Conservation (phyloP, 2,797 vertebrate genomes). For the Ciconia nigra region DNA sequence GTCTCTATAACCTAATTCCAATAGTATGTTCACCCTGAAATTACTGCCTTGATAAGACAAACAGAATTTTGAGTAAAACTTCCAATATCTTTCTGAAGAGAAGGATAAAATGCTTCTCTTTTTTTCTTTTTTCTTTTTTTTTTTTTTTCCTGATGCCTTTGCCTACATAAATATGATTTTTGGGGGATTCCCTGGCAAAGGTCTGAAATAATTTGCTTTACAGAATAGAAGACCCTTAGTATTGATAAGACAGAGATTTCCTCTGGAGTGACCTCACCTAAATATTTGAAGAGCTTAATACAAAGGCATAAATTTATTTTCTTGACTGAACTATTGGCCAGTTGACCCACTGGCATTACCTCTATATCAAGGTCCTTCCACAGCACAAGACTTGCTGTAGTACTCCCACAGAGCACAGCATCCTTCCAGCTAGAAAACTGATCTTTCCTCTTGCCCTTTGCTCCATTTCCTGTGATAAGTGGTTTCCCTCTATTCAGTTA, state of each 20-base stretch:
- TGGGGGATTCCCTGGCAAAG: not conserved
- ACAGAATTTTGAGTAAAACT: not conserved
- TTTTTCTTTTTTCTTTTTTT: not conserved
- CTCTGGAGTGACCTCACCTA: not conserved
- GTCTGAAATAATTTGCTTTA: not conserved
- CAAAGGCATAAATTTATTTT: slow-evolving; percentile 4
- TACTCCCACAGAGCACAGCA: not conserved
- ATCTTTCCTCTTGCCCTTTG: not conserved
- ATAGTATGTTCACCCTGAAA: not conserved
- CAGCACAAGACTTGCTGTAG: not conserved
- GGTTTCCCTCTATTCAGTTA: slow-evolving; percentile 6
- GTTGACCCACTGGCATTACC: not conserved
- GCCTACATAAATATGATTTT: not conserved
- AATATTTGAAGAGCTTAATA: slow-evolving; percentile 20
- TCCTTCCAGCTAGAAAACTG: not conserved
- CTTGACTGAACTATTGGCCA: not conserved
- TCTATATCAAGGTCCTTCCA: not conserved
- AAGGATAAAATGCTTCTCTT: not conserved
- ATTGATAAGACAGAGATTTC: not conserved
- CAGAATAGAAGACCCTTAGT: not conserved
- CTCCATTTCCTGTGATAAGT: not conserved
- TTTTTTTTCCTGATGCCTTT: not conserved
- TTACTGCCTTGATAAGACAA: not conserved
- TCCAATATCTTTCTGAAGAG: not conserved
- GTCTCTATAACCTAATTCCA: not conserved